Evolutionary conservation across 2,888 invertebrate species (phyloP).

Genomic region (Stramonita haemastoma): DNA sequence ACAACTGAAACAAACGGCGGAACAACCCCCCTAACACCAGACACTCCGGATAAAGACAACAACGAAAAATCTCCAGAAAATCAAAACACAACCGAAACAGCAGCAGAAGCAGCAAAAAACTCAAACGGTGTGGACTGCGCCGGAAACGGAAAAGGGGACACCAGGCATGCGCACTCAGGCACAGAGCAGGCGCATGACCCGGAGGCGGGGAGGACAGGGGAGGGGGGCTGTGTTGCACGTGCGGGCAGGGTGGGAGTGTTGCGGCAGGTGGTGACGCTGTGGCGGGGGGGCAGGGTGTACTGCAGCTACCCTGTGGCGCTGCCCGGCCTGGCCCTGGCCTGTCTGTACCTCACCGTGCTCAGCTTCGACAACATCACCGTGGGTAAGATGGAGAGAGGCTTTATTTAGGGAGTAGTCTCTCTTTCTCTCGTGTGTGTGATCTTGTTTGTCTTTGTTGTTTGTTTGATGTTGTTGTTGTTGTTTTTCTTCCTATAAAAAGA

Average conservation of each 20-base stretch:
- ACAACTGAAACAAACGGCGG: no score
- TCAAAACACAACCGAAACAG: not conserved
- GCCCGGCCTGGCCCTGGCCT: conserved; percentile 78
- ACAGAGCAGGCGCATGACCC: not conserved
- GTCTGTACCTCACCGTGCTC: conserved; percentile 79
- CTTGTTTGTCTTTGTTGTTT: no score
- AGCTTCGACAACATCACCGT: conserved; percentile 77
- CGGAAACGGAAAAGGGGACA: not conserved
- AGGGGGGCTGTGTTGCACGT: not conserved
- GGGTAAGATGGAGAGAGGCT: not conserved
- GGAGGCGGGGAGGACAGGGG: not conserved
- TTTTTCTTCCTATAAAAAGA: no score
- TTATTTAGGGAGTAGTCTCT: not conserved
- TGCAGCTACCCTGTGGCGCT: conserved; percentile 73
- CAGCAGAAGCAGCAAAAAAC: not conserved
- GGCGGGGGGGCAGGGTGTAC: conserved; percentile 75
- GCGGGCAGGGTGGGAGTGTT: not conserved
- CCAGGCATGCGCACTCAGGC: not conserved
- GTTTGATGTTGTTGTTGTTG: no score
- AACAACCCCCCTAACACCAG: not conserved
- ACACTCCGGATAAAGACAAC: not conserved
- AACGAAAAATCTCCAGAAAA: not conserved
- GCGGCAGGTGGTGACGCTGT: conserved; percentile 50
- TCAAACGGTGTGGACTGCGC: not conserved
- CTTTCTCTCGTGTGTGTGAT: no score